Evolutionary conservation across 2,797 vertebrate genomes (phyloP), one percentile per base, ranked within the genome.

Genomic region (Eulemur mongoz): DNA sequence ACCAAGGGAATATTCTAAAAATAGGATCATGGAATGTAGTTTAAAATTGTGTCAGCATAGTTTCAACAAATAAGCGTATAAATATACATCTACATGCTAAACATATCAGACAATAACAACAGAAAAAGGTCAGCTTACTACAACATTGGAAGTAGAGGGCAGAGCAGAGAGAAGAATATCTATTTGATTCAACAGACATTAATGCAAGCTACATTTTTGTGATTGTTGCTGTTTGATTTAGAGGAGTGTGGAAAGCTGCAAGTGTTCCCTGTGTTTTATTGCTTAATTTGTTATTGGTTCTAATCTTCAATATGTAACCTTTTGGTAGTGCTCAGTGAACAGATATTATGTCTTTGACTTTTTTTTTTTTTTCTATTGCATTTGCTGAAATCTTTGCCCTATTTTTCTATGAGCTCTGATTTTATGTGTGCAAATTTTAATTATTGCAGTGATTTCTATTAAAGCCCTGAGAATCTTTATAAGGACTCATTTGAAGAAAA

Each of bases 361-460:
- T 63, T 61, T 35, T 50, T 35, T 50, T 80, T 82, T 89, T 78
- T 45, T 40, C 48, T 79, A 0, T 79, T 82, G 38, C 52, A 43
- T 94, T 93, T 80, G 13, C 18, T 0, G 8, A 88, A 91, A 86
- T 54, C 17, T 78, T 70, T 80, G 45, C 85, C 35, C 54, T 89
- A 10, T 45, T 89, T 95, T 69, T 95, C 65, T 38, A 17, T 7
- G 52, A 57, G 12, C 67, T 88, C 76, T 70, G 13, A 76, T 30
- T 93, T 93, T 92, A 17, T 9, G n/a, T 87, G 48, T 86, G 13
- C 9, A 43, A 23, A 78, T 22, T 91, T 93, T 94, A 88, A 95
- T 97, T 93, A 90, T 92, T 97, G 84, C 96, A 65, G 92, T 88
- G 70, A 78, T 82, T 95, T 95, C 8, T 18, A 92, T 84, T 75